phyloP scores from a whole-genome alignment of 2,113 vertebrate species.

The Balaenoptera acutorostrata region DNA sequence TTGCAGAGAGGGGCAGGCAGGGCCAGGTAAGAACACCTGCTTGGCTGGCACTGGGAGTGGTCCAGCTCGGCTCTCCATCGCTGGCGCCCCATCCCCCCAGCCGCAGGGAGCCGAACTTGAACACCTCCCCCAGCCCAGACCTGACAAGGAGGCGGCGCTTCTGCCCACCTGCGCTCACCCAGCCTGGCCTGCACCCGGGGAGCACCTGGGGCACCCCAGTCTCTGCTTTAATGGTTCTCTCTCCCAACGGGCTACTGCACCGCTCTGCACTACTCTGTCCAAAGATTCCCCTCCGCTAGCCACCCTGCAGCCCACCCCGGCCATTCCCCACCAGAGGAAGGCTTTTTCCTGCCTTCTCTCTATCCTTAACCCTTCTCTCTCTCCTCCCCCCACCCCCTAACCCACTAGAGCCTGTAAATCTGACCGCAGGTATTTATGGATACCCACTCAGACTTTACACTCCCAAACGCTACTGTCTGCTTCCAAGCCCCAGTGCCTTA shows the following conservation, averaged over 20 bases:
- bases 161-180: background rate
- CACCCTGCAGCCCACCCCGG: fast-evolving
- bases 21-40: background rate
- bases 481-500: background rate
- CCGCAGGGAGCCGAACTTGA: background rate
- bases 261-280: too few species aligned
- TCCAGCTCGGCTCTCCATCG: fast-evolving
- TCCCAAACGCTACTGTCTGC: background rate
- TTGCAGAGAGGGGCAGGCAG: too few species aligned
- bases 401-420: background rate
- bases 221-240: background rate
- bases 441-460: background rate
- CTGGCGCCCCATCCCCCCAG: fast-evolving
- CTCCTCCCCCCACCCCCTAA: background rate
- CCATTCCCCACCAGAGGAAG: background rate
- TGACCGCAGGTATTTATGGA: background rate
- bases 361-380: background rate
- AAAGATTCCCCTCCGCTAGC: fast-evolving
- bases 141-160: background rate
- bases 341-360: background rate
- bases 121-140: background rate
- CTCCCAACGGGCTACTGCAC: background rate
- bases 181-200: background rate
- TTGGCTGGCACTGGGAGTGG: background rate
- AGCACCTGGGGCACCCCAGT: background rate